phyloP scores from a whole-genome alignment of 2,113 vertebrate genomes.

The Asarcornis scutulata region DNA sequence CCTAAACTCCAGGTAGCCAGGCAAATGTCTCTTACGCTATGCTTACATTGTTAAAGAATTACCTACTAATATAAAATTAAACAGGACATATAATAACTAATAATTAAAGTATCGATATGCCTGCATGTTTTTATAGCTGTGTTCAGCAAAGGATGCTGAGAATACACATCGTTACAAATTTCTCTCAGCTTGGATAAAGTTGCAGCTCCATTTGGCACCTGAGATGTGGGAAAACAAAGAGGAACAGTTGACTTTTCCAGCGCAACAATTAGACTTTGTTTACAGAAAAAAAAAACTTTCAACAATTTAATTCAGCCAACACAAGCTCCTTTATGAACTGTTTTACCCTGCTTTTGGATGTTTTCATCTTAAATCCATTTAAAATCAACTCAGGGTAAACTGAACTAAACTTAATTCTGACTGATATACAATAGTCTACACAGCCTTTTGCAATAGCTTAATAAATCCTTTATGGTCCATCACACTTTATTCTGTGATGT shows the following conservation, averaged over 20 bases:
- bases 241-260: constrained; percentile 13
- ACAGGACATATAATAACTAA: not conserved
- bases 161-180: not conserved
- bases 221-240: not conserved
- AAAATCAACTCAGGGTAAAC: not conserved
- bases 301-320: constrained; percentile 2
- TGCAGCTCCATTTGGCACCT: not conserved
- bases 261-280: constrained; percentile 7
- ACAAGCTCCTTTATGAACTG: not conserved
- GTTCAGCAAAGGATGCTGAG: not conserved
- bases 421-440: not conserved
- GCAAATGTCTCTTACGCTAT: not conserved
- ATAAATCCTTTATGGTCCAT: not conserved
- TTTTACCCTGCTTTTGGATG: not conserved
- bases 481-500: not conserved
- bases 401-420: not conserved
- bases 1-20: not conserved
- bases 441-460: not conserved
- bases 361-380: not conserved
- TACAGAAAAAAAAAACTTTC: not conserved
- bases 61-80: not conserved
- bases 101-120: not conserved
- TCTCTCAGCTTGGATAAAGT: not conserved
- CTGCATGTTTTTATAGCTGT: not conserved
- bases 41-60: not conserved